Percentiles rank a stretch among this genome's conserved stretches.
Evolutionary conservation across 2,113 vertebrate species (phyloP).

Genomic region (Sigmodon hispidus): DNA sequence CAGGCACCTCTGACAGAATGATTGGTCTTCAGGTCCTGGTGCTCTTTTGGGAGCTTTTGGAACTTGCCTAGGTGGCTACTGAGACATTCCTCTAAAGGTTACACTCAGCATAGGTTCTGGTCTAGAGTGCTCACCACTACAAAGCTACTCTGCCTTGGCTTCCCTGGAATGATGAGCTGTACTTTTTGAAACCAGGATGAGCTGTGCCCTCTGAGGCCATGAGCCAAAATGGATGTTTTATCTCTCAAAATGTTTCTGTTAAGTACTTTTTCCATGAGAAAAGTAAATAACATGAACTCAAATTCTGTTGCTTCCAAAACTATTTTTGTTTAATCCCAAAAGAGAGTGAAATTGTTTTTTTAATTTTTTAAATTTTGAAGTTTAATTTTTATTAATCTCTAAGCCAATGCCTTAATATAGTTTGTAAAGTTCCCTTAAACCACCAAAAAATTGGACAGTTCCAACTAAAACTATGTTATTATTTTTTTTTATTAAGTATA

Average conservation of each 20-base stretch:
- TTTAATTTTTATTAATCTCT: too few species aligned
- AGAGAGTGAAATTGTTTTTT: not conserved
- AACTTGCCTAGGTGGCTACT: not conserved
- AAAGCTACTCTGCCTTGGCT: not conserved
- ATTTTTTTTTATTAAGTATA: too few species aligned
- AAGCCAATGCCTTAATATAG: too few species aligned
- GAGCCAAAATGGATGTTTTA: not conserved
- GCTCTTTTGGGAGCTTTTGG: not conserved
- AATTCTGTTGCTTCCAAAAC: not conserved
- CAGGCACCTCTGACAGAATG: not conserved
- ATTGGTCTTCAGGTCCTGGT: not conserved
- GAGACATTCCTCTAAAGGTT: not conserved
- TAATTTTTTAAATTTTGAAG: too few species aligned
- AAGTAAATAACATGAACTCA: not conserved
- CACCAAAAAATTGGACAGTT: too few species aligned
- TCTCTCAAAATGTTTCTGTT: not conserved
- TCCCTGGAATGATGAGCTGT: not conserved
- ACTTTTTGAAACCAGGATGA: not conserved
- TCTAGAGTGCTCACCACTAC: not conserved
- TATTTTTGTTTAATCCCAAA: slow-evolving; percentile 6
- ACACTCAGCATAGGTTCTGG: not conserved
- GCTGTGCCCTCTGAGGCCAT: not conserved
- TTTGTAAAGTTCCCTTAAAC: too few species aligned
- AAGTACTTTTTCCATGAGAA: not conserved
- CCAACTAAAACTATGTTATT: too few species aligned